phyloP scores from a whole-genome alignment of 2,888 invertebrate genomes.

The Plemyria rubiginata region DNA sequence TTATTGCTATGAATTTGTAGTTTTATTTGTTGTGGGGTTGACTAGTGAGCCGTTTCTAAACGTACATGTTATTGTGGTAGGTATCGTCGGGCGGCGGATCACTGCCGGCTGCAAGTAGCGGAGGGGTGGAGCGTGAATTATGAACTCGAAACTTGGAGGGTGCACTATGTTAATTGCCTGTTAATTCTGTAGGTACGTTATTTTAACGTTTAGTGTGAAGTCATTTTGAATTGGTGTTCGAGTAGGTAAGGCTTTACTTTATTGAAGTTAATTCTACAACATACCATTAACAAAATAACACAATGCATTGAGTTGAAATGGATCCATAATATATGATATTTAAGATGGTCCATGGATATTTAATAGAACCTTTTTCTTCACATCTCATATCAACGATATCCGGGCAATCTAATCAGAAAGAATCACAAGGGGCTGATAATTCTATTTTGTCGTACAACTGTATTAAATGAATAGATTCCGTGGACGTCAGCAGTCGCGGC shows the following conservation, averaged over 20 bases:
- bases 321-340: too few species aligned
- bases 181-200: conserved; percentile 42
- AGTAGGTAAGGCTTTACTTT: neutral
- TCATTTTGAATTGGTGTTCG: conserved; percentile 6
- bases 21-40: conserved; percentile 51
- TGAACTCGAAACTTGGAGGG: conserved; percentile 43
- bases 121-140: conserved; percentile 47
- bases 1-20: conserved; percentile 66
- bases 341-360: too few species aligned
- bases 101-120: conserved; percentile 23
- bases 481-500: conserved; percentile 13
- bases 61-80: conserved; percentile 52
- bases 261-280: too few species aligned
- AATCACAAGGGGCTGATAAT: conserved; percentile 20
- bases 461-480: conserved; percentile 17
- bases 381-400: neutral
- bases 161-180: conserved; percentile 43
- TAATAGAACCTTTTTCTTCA: neutral
- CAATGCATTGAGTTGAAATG: too few species aligned
- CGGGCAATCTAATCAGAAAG: conserved; percentile 14
- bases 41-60: conserved; percentile 59
- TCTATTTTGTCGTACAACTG: conserved; percentile 6
- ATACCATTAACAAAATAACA: too few species aligned
- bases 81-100: conserved; percentile 56
- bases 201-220: conserved; percentile 25